These are phyloP conservation scores for Trissoscelio sp. DNA, from an alignment of 2,888 invertebrate species.

Conservation along the genomic window DNA sequence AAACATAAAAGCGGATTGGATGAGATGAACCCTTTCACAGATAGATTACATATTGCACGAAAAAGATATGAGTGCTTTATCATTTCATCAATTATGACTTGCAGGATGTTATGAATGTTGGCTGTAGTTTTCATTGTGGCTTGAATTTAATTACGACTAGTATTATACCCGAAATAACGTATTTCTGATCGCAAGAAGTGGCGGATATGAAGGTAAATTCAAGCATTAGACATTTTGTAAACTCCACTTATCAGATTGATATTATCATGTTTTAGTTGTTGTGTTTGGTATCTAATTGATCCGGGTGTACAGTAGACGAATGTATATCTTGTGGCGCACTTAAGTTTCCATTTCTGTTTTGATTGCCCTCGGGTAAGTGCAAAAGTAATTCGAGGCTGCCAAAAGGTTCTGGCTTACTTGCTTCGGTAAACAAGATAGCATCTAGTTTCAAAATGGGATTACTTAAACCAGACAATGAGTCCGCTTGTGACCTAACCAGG, in stretches of 20 bases:
- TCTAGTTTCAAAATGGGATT: constrained; percentile 54
- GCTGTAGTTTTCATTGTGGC: not conserved
- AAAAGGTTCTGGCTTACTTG: constrained; percentile 36
- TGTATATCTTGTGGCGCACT: constrained; percentile 19
- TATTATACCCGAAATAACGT: not conserved
- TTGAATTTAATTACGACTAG: not conserved
- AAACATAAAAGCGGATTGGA: not conserved
- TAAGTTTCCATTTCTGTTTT: constrained; percentile 48
- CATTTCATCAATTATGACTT: constrained; percentile 20
- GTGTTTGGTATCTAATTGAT: constrained; percentile 44
- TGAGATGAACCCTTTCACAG: constrained; percentile 29
- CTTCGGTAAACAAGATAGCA: constrained; percentile 46
- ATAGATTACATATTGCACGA: constrained; percentile 28
- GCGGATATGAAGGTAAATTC: not conserved
- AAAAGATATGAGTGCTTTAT: constrained; percentile 27
- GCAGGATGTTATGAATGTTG: not conserved
- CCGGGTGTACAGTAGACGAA: not conserved
- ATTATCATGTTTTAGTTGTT: constrained; percentile 7
- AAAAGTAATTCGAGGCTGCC: constrained; percentile 49
- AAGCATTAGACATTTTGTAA: constrained; percentile 18
- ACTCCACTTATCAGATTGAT: constrained; percentile 35
- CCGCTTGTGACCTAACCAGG: constrained; percentile 10
- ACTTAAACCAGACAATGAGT: constrained; percentile 52
- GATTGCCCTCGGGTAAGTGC: constrained; percentile 33
- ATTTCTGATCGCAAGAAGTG: not conserved